Evolutionary conservation across 2,888 invertebrate genomes (phyloP).

Genomic region (Amorpha juglandis): DNA sequence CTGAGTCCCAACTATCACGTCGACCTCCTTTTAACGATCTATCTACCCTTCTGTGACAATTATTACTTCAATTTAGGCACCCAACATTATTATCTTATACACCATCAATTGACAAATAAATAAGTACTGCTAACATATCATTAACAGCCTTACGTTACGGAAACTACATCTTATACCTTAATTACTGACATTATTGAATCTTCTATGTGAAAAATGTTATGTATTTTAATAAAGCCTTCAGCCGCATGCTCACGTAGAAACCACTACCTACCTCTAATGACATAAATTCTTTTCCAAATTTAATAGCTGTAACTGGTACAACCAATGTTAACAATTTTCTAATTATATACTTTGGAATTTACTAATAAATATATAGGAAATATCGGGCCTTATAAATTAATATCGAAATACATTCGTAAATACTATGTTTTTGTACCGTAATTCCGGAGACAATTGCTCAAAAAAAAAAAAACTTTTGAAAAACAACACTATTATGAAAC

Average conservation of each 20-base stretch:
- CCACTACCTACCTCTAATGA: background rate
- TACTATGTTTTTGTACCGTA: too few species aligned
- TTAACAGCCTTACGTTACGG: background rate
- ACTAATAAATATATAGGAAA: background rate
- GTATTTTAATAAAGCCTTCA: conserved; percentile 14
- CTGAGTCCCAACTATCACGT: too few species aligned
- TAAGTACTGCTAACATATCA: background rate
- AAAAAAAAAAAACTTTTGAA: too few species aligned
- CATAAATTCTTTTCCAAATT: conserved; percentile 13
- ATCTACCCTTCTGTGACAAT: too few species aligned
- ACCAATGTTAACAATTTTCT: conserved; percentile 30
- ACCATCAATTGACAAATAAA: too few species aligned
- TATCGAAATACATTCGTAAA: too few species aligned
- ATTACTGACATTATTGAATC: background rate
- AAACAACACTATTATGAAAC: too few species aligned
- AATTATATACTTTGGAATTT: conserved; percentile 5
- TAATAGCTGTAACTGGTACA: conserved; percentile 11
- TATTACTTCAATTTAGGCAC: too few species aligned
- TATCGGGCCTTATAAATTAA: too few species aligned
- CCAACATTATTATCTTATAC: too few species aligned
- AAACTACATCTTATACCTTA: conserved; percentile 1
- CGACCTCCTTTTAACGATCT: too few species aligned
- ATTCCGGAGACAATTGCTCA: too few species aligned
- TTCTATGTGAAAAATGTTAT: background rate
- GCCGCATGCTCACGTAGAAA: background rate